Conservation (phyloP, 2,888 invertebrate species). For the Epinotia demarniana region DNA sequence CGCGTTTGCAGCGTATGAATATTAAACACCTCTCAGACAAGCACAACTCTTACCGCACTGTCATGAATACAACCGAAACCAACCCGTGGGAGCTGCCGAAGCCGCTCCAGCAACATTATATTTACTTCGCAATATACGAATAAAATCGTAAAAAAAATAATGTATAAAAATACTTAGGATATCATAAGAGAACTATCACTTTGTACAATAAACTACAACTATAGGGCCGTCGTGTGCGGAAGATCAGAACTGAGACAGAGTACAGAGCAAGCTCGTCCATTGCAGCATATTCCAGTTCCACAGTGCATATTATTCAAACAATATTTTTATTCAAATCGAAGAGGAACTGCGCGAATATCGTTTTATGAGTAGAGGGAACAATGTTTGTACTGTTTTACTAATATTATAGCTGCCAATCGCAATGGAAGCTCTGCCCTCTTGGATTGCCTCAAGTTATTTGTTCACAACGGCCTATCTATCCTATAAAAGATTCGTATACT, state of each 20-base stretch:
- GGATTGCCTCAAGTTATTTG: conserved; percentile 47
- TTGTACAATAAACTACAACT: conserved; percentile 80
- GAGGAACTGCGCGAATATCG: neutral
- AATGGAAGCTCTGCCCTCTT: conserved; percentile 34
- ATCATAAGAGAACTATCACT: conserved; percentile 84
- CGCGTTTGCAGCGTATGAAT: conserved; percentile 78
- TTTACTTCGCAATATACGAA: conserved; percentile 75
- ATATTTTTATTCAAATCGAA: neutral
- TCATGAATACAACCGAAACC: conserved; percentile 70
- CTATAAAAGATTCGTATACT: conserved; percentile 79
- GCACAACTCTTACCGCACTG: conserved; percentile 67
- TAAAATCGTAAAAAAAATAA: conserved; percentile 83
- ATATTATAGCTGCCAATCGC: neutral
- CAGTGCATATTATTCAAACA: neutral
- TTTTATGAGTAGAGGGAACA: neutral
- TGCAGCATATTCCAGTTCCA: neutral
- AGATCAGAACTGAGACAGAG: conserved; percentile 66
- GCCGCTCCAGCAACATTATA: conserved; percentile 64
- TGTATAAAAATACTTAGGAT: conserved; percentile 83
- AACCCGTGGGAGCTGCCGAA: conserved; percentile 58
- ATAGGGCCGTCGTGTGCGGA: conserved; percentile 69
- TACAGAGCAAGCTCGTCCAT: conserved; percentile 34
- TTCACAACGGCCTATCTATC: conserved; percentile 67
- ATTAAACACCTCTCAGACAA: conserved; percentile 60
- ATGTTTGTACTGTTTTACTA: conserved; percentile 12